Evolutionary conservation across 2,113 vertebrate species (phyloP).

Genomic region (Microtus ochrogaster): DNA sequence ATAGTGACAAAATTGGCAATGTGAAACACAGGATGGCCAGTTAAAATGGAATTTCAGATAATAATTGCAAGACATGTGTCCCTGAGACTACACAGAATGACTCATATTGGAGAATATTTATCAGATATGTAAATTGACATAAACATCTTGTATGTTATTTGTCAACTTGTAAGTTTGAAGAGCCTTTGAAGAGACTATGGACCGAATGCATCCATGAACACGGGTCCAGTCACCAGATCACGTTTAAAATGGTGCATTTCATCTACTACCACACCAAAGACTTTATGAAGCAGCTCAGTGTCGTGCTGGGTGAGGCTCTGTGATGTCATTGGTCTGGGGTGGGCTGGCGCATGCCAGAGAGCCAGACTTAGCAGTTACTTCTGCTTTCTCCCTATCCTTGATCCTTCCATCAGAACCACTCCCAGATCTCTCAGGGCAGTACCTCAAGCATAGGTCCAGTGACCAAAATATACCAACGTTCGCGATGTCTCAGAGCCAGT

Average conservation of each 20-base stretch:
- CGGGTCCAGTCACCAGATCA: not conserved
- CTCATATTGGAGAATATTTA: not conserved
- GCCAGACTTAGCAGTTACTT: not conserved
- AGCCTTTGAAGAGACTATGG: not conserved
- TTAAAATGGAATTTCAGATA: slow-evolving; percentile 48
- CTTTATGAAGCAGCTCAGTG: not conserved
- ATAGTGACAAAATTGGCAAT: not conserved
- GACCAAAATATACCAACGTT: not conserved
- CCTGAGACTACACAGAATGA: not conserved
- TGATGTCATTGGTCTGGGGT: not conserved
- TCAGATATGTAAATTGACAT: slow-evolving; percentile 31
- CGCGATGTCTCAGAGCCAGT: not conserved
- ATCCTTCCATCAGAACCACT: not conserved
- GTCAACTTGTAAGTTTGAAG: not conserved
- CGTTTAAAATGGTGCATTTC: not conserved
- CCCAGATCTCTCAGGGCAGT: not conserved
- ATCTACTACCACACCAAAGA: not conserved
- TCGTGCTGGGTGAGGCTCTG: not conserved
- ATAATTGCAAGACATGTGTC: not conserved
- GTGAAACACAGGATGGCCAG: not conserved
- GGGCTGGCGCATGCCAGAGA: not conserved
- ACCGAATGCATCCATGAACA: not conserved
- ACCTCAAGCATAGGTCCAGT: not conserved
- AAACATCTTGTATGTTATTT: not conserved
- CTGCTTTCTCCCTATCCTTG: not conserved